A percentile compares a stretch with the other conserved stretches of the same genome.
Evolutionary conservation across 1,140 invertebrate genomes (phyloP).

Genomic region (Atta cephalotes): DNA sequence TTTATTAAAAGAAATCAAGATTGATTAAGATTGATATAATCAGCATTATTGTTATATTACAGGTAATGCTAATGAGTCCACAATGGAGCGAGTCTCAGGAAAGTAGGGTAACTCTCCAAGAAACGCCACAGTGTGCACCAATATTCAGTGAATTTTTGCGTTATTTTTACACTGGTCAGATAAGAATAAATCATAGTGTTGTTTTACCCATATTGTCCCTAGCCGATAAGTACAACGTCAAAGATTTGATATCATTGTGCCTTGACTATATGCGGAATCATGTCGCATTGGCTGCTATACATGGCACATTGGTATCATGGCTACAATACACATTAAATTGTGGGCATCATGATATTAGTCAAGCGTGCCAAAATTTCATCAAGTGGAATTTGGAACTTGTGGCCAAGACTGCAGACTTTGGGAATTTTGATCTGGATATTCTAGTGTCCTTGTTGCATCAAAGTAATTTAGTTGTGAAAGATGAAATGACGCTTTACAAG

Average conservation of each 20-base stretch:
- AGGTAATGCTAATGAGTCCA: constrained; percentile 98
- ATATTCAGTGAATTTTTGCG: constrained; percentile 96
- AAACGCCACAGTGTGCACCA: constrained; percentile 93
- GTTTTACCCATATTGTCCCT: constrained; percentile 95
- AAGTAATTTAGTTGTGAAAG: constrained; percentile 95
- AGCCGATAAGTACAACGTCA: constrained; percentile 98
- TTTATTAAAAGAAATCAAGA: neutral
- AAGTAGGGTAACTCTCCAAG: constrained; percentile 93
- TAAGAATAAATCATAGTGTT: constrained; percentile 93
- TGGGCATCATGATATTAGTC: constrained; percentile 92
- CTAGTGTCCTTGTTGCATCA: constrained; percentile 92
- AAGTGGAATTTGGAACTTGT: constrained; percentile 97
- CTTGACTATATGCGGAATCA: constrained; percentile 95
- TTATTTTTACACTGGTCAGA: constrained; percentile 97
- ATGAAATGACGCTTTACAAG: constrained; percentile 94
- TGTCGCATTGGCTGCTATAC: constrained; percentile 92
- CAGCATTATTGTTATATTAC: constrained; percentile 11
- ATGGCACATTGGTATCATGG: constrained; percentile 95
- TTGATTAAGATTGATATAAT: neutral
- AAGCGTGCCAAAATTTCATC: constrained; percentile 93
- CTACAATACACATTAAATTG: constrained; percentile 95
- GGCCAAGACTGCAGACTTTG: constrained; percentile 92
- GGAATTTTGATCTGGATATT: constrained; percentile 93
- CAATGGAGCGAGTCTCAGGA: constrained; percentile 97
- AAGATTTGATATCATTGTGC: constrained; percentile 94